These are phyloP conservation scores for Aspiorhynchus laticeps DNA, from an alignment of 2,113 vertebrate genomes.

Conservation along the genomic window DNA sequence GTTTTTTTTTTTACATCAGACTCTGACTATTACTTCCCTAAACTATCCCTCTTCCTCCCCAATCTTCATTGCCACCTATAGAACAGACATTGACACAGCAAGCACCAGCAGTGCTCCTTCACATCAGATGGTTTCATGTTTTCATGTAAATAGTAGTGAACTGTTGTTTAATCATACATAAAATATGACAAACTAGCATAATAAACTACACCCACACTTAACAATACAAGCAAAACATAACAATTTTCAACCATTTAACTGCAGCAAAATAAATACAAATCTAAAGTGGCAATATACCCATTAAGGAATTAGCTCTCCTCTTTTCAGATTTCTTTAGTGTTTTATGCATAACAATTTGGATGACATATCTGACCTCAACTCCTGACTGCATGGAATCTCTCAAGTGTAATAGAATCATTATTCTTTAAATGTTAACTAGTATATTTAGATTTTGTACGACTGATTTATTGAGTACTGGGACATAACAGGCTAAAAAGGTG, in stretches of 20 bases:
- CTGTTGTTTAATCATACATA: not conserved
- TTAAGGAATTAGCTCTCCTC: not conserved
- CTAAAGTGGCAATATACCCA: not conserved
- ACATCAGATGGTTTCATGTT: not conserved
- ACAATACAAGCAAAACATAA: not conserved
- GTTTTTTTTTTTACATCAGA: not conserved
- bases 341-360: not conserved
- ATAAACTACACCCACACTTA: not conserved
- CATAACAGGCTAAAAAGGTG: not conserved
- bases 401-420: not conserved
- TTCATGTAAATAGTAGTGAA: not conserved
- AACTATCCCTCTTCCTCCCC: conserved; percentile 39
- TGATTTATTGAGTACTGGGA: not conserved
- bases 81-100: conserved; percentile 71
- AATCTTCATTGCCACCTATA: conserved; percentile 76
- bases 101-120: conserved; percentile 1
- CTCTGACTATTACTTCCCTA: not conserved
- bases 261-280: not conserved
- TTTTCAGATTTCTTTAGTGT: not conserved
- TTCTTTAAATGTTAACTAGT: not conserved
- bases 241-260: not conserved
- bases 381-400: no score
- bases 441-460: not conserved
- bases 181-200: not conserved
- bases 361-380: not conserved